Base-by-base conservation (phyloP, 2,113 vertebrate species). In the Gallinago undulata region DNA sequence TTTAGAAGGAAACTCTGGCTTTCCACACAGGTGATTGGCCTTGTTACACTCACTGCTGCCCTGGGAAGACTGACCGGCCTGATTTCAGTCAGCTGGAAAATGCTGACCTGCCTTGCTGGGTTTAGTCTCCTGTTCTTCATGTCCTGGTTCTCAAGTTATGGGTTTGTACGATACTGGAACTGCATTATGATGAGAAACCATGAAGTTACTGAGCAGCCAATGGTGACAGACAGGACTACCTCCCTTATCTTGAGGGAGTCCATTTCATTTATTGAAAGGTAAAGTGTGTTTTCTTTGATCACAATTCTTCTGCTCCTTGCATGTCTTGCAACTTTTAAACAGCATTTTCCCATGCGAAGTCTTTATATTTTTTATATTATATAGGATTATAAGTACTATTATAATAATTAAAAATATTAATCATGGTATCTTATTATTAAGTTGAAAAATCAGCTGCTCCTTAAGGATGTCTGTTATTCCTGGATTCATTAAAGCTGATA, bases 121-220 rank as follows among this genome's bases (percentile, higher is more conserved):
- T 53, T 96, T 39, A 96, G 86, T 27, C 7, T 97, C 28, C 14
- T 98, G 47, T 95, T 97, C n/a, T 89, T 97, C 0, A 0, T 68
- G 1, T 78, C 97, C 19, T 98, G 98, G 97, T 97, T 80, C 45
- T 53, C 96, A 13, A 93, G 98, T 9, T 98, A 98, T 6, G 72
- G 89, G n/a, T 96, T 98, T 70, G 55, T 98, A 24, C 82, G 53
- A 10, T 97, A 97, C 35, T 99, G 99, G 95, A 99, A 99, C 95
- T 99, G 99, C 94, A 98, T 99, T 62, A 84, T 99, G 70, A 99
- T 99, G 99, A 98, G 98, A 79, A 98, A 99, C 89, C 96, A 98
- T 7, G 94, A 97, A 17, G 96, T 99, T 78, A 92, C 98, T 3
- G 98, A 99, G 87, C 99, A 99, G 93, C 99, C 99, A n/a, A 97